Evolutionary conservation across 2,888 invertebrate genomes (phyloP).

Genomic region (Ormyrus rosae): DNA sequence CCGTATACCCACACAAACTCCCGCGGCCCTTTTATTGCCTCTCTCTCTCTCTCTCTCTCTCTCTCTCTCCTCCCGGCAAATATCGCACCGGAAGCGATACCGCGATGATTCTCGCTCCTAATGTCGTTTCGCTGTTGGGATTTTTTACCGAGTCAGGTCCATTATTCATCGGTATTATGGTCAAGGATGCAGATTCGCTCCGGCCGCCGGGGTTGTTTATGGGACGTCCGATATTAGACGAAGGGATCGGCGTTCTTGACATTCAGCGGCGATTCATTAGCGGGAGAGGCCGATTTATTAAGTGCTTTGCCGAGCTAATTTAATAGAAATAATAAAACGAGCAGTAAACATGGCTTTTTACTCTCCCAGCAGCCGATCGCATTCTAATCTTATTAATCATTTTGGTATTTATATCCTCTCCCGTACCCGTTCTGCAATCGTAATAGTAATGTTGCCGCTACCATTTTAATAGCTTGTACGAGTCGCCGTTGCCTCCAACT

Average conservation of each 20-base stretch:
- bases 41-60: not conserved
- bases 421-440: too few relatives aligned
- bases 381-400: too few relatives aligned
- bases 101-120: conserved; percentile 1
- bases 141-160: not conserved
- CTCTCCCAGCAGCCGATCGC: not conserved
- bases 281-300: not conserved
- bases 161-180: conserved; percentile 41
- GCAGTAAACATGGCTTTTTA: conserved; percentile 9
- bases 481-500: too few relatives aligned
- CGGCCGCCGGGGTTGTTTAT: conserved; percentile 18
- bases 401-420: too few relatives aligned
- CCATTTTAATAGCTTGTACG: too few relatives aligned
- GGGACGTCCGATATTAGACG: conserved; percentile 12
- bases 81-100: conserved; percentile 38
- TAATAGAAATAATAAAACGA: conserved; percentile 15
- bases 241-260: conserved; percentile 28
- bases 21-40: conserved; percentile 33
- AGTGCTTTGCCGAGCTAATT: not conserved
- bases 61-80: not conserved
- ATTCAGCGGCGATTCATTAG: conserved; percentile 34
- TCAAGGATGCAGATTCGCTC: conserved; percentile 31
- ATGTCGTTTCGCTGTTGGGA: conserved; percentile 22
- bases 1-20: not conserved
- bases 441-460: too few relatives aligned